Evolutionary conservation across 2,888 invertebrate genomes (phyloP).

Genomic region (Drosophila nr. perissopoda): DNA sequence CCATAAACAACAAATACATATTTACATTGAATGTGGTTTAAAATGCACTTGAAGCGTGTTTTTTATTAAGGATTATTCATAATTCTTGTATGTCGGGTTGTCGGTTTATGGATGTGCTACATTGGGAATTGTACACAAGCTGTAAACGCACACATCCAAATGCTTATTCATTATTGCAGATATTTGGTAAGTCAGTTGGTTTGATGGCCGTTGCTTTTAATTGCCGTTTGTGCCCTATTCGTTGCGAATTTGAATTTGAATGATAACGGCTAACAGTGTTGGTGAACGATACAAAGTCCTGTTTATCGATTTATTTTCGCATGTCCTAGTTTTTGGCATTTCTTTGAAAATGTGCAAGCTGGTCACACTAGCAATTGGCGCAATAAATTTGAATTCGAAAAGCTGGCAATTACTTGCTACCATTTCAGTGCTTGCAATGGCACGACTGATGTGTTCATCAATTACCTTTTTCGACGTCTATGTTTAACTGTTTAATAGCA

Average conservation of each 20-base stretch:
- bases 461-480: neutral
- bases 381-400: neutral
- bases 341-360: neutral
- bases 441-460: neutral
- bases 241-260: neutral
- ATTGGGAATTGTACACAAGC: neutral
- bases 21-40: conserved; percentile 81
- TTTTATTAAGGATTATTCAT: conserved; percentile 21
- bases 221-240: too few species aligned
- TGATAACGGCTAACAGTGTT: conserved; percentile 1
- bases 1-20: conserved; percentile 78
- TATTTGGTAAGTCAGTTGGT: neutral
- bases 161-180: too few species aligned
- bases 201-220: neutral
- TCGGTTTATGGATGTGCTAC: neutral
- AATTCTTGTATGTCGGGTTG: neutral
- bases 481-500: conserved; percentile 3
- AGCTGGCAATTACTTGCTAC: neutral
- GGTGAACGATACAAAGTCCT: neutral
- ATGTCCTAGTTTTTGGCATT: neutral
- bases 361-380: conserved; percentile 1
- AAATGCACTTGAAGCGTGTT: conserved; percentile 43
- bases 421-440: neutral
- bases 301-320: neutral
- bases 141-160: neutral